phyloP scores from a whole-genome alignment of 2,888 invertebrate genomes.

The Copidosoma aretas region DNA sequence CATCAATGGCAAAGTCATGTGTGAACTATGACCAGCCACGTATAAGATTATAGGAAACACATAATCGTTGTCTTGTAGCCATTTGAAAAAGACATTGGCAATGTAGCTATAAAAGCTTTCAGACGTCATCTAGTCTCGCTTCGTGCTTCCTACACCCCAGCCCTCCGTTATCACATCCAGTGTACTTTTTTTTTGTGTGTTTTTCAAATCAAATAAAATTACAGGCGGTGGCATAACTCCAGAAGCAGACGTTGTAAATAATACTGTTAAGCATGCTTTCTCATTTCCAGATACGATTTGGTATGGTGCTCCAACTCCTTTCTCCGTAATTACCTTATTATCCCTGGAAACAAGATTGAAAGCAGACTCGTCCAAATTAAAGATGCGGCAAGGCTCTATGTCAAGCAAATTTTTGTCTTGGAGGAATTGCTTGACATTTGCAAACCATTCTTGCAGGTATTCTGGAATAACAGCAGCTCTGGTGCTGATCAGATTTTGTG shows the following conservation, averaged over 20 bases:
- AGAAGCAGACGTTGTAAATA: conserved; percentile 46
- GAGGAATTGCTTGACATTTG: conserved; percentile 38
- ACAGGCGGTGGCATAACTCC: conserved; percentile 46
- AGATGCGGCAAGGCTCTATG: conserved; percentile 47
- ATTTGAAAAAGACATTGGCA: not conserved
- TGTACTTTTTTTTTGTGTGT: conserved; percentile 45
- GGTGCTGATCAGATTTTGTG: conserved; percentile 25
- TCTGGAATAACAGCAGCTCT: conserved; percentile 43
- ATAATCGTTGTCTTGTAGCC: not conserved
- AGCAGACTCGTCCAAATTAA: conserved; percentile 48
- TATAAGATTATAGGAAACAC: not conserved
- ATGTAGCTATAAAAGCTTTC: conserved; percentile 43
- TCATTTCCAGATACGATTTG: conserved; percentile 45
- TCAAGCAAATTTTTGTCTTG: conserved; percentile 29
- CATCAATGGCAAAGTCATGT: not conserved
- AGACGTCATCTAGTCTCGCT: conserved; percentile 47
- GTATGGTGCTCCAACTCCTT: conserved; percentile 47
- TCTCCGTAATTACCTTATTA: conserved; percentile 47
- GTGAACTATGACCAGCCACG: not conserved
- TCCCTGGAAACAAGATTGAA: conserved; percentile 45
- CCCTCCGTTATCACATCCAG: conserved; percentile 37
- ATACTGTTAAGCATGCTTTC: conserved; percentile 51
- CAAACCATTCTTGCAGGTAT: conserved; percentile 41
- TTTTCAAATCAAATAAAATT: conserved; percentile 45
- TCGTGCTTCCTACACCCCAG: conserved; percentile 46